Base-by-base conservation (phyloP, 2,797 vertebrate species). In the Rhynchonycteris naso region DNA sequence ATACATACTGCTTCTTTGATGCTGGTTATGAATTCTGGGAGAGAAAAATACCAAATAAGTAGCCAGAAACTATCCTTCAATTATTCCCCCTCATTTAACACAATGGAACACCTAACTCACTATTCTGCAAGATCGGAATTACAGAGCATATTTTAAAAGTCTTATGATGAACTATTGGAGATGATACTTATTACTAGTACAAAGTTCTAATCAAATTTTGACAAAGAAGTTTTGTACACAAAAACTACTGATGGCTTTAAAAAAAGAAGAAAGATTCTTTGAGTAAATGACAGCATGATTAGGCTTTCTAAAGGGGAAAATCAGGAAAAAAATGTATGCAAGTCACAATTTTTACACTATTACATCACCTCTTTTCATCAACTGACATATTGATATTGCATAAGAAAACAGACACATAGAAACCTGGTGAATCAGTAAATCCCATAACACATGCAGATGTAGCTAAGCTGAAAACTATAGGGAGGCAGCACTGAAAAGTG, bases 1-100 rank as follows among this genome's bases (percentile, higher is more conserved):
- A 66, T 54, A 28, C 28, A 58, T 47, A n/a, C 52, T 78, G 16
- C 15, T 86, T 54, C 66, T 69, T 68, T 87, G 59, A 89, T 82
- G 38, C 11, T 79, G 68, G 33, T 65, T 43, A 50, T 76, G 63
- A 89, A 15, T 86, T n/a, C 72, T 82, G 14, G 33, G 30, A 90
- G 26, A 79, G 15, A 91, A 2, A 84, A 78, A 92, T 56, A 81
- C 63, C 88, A 72, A 90, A 85, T 81, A 91, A 75, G 16, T 69
- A 43, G 22, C 68, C 56, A 93, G 69, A 72, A 80, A 82, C 50
- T 50, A 63, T 52, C 30, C 26, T 80, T 50, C n/a, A 13, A 28
- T 19, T 47, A 33, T 80, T n/a, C 33, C 6, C 50, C 12, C 11
- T 76, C n/a, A 74, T 68, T 65, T 59, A 79, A 74, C 24, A 72